phyloP scores from a whole-genome alignment of 2,888 invertebrate genomes.

The Ochlodes sylvanus region DNA sequence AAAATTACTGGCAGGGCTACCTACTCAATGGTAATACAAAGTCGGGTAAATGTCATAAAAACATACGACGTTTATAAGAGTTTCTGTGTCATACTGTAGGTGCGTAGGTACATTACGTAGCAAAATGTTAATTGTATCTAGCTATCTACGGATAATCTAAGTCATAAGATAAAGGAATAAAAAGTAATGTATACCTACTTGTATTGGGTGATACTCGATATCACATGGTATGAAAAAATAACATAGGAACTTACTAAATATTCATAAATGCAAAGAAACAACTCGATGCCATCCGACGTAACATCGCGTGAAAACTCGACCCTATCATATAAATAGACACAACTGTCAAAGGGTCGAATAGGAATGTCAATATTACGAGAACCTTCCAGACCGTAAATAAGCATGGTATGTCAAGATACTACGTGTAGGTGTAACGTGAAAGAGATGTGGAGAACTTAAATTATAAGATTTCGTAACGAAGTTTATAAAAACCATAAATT shows the following conservation, averaged over 20 bases:
- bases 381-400: constrained; percentile 45
- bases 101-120: not conserved
- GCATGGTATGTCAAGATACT: constrained; percentile 42
- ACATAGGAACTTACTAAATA: constrained; percentile 35
- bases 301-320: constrained; percentile 32
- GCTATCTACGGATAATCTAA: too few relatives aligned
- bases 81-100: too few relatives aligned
- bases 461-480: constrained; percentile 40
- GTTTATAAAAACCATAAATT: constrained; percentile 36
- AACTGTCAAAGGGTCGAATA: constrained; percentile 45
- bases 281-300: constrained; percentile 31
- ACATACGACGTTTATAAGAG: too few relatives aligned
- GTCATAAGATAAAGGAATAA: too few relatives aligned
- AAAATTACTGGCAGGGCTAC: not conserved
- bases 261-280: constrained; percentile 40
- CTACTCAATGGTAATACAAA: too few relatives aligned
- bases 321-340: constrained; percentile 41
- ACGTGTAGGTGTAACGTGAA: constrained; percentile 41
- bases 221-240: not conserved
- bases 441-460: constrained; percentile 41
- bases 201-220: too few relatives aligned
- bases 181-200: not conserved
- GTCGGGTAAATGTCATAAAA: too few relatives aligned
- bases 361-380: constrained; percentile 46
- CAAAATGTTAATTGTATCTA: not conserved